Conservation (phyloP, 2,797 vertebrate genomes). For the Pelodytes ibericus region DNA sequence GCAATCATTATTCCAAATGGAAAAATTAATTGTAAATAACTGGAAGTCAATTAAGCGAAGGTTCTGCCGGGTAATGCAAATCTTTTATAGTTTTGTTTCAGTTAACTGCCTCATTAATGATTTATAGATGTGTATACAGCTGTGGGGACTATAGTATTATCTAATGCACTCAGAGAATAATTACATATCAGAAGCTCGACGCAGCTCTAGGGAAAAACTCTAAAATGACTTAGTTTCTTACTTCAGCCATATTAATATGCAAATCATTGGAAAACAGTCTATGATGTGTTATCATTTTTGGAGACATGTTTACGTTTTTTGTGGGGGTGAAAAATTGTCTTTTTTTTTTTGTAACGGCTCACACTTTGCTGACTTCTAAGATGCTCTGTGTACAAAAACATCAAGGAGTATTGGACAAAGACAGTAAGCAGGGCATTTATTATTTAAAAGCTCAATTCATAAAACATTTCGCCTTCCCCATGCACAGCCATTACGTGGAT, state of each 20-base stretch:
- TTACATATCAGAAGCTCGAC: constrained; percentile 74
- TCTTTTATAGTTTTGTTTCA: constrained; percentile 79
- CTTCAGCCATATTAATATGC: constrained; percentile 71
- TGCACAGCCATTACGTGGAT: constrained; percentile 51
- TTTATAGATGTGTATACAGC: constrained; percentile 78
- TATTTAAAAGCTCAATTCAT: constrained; percentile 64
- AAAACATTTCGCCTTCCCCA: constrained; percentile 57
- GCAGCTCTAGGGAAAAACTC: constrained; percentile 69
- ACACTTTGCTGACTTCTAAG: constrained; percentile 49
- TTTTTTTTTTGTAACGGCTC: constrained; percentile 7
- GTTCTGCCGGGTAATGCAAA: constrained; percentile 74
- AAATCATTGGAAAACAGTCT: constrained; percentile 66
- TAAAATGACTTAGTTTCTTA: constrained; percentile 71
- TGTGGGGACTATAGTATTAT: constrained; percentile 75
- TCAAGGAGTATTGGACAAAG: constrained; percentile 55
- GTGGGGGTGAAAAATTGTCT: constrained; percentile 34
- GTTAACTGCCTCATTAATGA: constrained; percentile 81
- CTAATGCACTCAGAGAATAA: constrained; percentile 77
- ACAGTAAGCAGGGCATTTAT: constrained; percentile 59
- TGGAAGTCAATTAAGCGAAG: constrained; percentile 74
- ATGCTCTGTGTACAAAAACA: constrained; percentile 46
- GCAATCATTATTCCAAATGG: constrained; percentile 75
- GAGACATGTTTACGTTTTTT: constrained; percentile 46
- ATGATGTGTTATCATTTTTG: constrained; percentile 59
- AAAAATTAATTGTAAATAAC: constrained; percentile 80